Evolutionary conservation across 30 jellyfish, hydroid and myxozoan species (phyloP).

Genomic region (Phacellophora camtschatica): DNA sequence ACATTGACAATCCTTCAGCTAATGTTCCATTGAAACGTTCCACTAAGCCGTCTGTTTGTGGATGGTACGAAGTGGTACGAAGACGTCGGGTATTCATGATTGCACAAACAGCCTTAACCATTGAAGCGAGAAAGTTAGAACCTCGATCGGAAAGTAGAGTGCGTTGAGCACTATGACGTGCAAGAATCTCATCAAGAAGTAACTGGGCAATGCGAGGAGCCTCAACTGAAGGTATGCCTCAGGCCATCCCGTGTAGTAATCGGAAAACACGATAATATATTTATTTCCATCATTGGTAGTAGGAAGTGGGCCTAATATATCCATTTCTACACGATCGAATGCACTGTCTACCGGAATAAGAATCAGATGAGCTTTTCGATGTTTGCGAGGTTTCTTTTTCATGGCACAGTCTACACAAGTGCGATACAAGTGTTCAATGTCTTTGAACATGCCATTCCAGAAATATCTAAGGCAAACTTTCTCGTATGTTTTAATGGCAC

Average conservation of each 20-base stretch:
- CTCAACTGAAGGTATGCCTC: conserved; percentile 66
- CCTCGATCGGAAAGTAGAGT: conserved; percentile 60
- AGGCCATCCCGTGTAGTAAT: conserved; percentile 59
- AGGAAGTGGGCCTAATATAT: conserved; percentile 74
- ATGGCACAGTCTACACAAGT: conserved; percentile 57
- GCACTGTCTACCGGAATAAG: conserved; percentile 69
- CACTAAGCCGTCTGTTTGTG: conserved; percentile 56
- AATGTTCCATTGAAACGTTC: conserved; percentile 49
- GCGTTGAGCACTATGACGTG: conserved; percentile 64
- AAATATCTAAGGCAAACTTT: conserved; percentile 18
- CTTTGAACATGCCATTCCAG: conserved; percentile 62
- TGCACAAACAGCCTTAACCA: conserved; percentile 49
- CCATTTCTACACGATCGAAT: conserved; percentile 70
- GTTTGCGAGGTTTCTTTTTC: conserved; percentile 1
- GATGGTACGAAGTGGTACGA: conserved; percentile 42
- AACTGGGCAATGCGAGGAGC: conserved; percentile 55
- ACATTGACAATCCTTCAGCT: conserved; percentile 40
- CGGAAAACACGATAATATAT: conserved; percentile 47
- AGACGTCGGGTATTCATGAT: conserved; percentile 17
- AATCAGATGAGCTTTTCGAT: conserved; percentile 33
- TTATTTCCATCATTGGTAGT: conserved; percentile 42
- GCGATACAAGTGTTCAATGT: conserved; percentile 46
- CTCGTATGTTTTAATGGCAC: conserved; percentile 2
- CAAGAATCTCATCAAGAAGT: conserved; percentile 48
- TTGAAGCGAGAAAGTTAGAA: conserved; percentile 37